These are phyloP conservation scores for Steinernema scapterisci DNA, from an alignment of 2,888 invertebrate genomes.

Conservation along the genomic window DNA sequence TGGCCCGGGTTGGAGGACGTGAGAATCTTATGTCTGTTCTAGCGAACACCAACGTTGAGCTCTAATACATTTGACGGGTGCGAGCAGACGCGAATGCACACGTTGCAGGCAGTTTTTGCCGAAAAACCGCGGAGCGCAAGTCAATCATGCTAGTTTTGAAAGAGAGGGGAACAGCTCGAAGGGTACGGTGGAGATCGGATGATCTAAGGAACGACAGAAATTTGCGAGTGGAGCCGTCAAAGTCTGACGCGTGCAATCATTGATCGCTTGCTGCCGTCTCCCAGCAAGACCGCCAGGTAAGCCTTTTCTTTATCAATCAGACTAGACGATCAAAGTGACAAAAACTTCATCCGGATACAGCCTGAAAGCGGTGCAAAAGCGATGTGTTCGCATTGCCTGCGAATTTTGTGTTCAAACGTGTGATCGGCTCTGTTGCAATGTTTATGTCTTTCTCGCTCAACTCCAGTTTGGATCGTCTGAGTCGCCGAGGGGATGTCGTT, in stretches of 20 bases:
- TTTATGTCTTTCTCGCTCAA: neutral
- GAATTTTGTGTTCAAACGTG: neutral
- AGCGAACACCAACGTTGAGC: too few relatives aligned
- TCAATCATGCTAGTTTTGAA: neutral
- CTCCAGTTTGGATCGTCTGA: too few relatives aligned
- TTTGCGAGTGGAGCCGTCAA: slow-evolving; percentile 6
- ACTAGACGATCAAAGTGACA: neutral
- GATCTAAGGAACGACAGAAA: neutral
- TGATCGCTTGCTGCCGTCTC: neutral
- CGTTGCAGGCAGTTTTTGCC: neutral
- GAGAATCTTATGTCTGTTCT: too few relatives aligned
- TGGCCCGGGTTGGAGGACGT: too few relatives aligned
- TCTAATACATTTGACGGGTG: too few relatives aligned
- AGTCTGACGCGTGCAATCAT: neutral
- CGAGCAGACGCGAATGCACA: neutral
- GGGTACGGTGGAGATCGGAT: too few relatives aligned
- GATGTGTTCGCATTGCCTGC: neutral
- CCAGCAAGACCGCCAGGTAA: neutral
- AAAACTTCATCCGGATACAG: neutral
- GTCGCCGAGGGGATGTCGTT: too few relatives aligned
- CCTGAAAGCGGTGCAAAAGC: neutral
- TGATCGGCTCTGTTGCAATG: neutral
- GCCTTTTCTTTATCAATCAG: neutral
- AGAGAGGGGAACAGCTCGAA: too few relatives aligned
- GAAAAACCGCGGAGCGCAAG: neutral